phyloP scores from a whole-genome alignment of 2,113 vertebrate genomes.

The Galemys pyrenaicus region DNA sequence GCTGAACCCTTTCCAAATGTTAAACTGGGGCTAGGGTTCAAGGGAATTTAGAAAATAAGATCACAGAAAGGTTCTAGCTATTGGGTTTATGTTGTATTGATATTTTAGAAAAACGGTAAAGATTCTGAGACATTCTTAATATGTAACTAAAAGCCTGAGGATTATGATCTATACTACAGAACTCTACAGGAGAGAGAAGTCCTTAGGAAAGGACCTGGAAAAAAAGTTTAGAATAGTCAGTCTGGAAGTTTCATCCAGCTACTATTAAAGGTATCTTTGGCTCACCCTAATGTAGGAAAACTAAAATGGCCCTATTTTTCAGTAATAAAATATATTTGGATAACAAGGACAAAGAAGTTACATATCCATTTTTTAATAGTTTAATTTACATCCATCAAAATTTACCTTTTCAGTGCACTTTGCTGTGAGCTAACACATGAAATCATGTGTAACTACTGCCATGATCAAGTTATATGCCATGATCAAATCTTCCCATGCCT shows the following conservation, averaged over 20 bases:
- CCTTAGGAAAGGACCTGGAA: background rate
- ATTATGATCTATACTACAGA: background rate
- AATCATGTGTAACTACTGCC: background rate
- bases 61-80: background rate
- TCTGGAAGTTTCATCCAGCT: background rate
- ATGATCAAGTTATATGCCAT: background rate
- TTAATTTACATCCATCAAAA: conserved; percentile 19
- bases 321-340: background rate
- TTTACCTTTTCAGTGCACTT: background rate
- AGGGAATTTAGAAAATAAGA: background rate
- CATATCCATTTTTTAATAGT: background rate
- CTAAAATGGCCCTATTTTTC: background rate
- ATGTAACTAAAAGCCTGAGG: background rate
- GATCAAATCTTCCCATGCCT: background rate
- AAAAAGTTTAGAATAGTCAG: background rate
- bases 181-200: background rate
- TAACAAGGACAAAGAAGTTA: conserved; percentile 4
- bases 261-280: background rate
- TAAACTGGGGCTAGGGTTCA: conserved; percentile 13
- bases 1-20: conserved; percentile 44
- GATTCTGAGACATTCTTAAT: background rate
- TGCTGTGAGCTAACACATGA: background rate
- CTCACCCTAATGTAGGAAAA: background rate
- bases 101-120: background rate
- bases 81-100: conserved; percentile 1